Evolutionary conservation across 2,113 vertebrate species (phyloP).

Genomic region (Agelaius tricolor): DNA sequence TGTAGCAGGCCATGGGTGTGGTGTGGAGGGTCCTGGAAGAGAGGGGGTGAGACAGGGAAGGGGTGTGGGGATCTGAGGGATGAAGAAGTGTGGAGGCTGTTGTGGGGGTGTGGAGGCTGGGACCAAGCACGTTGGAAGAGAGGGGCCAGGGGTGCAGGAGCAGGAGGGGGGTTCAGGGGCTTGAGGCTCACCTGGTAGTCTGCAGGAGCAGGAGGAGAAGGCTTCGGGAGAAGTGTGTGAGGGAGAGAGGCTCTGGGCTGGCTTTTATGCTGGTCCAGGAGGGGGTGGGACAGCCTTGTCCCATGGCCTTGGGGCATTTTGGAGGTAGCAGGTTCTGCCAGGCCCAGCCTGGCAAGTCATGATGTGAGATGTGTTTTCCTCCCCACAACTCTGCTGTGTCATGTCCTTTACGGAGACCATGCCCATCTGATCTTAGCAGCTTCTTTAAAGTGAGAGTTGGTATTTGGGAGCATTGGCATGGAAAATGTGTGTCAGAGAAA

Average conservation of each 20-base stretch:
- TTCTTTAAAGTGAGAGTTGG: neutral
- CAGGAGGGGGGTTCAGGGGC: neutral
- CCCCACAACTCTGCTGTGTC: rapidly evolving
- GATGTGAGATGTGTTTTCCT: neutral
- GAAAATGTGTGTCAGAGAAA: neutral
- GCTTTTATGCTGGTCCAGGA: neutral
- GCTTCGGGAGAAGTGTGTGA: neutral
- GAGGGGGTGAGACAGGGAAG: neutral
- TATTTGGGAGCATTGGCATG: neutral
- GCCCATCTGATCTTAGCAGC: rapidly evolving
- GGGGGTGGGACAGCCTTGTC: neutral
- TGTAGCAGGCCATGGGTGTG: neutral
- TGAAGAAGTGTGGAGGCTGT: no score
- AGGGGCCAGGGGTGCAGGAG: neutral
- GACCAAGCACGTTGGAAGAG: rapidly evolving
- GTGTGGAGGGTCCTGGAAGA: neutral
- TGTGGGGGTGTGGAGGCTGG: neutral
- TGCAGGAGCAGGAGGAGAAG: neutral
- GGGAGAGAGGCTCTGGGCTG: rapidly evolving
- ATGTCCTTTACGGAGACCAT: rapidly evolving
- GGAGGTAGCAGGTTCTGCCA: rapidly evolving
- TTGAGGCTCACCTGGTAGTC: neutral
- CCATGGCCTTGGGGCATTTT: neutral
- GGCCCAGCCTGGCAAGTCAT: no score
- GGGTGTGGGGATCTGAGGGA: neutral